phyloP scores from a whole-genome alignment of 2,888 invertebrate species.

The Stenurella melanura region DNA sequence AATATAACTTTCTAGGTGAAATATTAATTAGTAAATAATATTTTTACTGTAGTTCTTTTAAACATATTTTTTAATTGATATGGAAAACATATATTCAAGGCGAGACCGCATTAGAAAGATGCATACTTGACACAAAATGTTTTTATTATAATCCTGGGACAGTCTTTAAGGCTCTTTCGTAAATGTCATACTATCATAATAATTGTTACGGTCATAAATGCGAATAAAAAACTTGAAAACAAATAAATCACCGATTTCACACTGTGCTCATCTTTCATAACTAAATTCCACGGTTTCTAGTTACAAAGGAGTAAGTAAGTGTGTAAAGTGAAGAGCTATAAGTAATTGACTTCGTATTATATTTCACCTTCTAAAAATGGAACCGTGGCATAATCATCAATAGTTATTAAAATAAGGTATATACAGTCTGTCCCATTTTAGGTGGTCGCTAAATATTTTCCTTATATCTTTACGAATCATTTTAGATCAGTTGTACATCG shows the following conservation, averaged over 20 bases:
- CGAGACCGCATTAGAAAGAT: background rate
- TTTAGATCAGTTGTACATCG: too few species aligned
- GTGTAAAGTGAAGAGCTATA: background rate
- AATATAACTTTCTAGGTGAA: background rate
- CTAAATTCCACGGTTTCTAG: background rate
- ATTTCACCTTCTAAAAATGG: background rate
- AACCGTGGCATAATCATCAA: background rate
- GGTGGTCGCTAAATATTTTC: too few species aligned
- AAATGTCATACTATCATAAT: slow-evolving; percentile 1
- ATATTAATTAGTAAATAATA: background rate
- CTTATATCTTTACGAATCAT: too few species aligned
- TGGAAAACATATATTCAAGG: background rate
- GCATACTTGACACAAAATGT: background rate
- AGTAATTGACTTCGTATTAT: background rate
- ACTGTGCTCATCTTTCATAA: slow-evolving; percentile 3
- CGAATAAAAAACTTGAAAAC: background rate
- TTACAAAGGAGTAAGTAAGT: background rate
- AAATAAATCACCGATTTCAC: slow-evolving; percentile 7
- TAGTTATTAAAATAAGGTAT: background rate
- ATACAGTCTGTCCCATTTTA: too few species aligned
- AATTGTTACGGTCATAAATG: slow-evolving; percentile 3
- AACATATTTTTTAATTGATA: background rate
- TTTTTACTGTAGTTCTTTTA: too few species aligned
- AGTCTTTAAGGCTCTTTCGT: background rate
- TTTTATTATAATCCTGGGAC: background rate